Base-by-base conservation (phyloP, 2,797 vertebrate species). In the Numenius phaeopus region DNA sequence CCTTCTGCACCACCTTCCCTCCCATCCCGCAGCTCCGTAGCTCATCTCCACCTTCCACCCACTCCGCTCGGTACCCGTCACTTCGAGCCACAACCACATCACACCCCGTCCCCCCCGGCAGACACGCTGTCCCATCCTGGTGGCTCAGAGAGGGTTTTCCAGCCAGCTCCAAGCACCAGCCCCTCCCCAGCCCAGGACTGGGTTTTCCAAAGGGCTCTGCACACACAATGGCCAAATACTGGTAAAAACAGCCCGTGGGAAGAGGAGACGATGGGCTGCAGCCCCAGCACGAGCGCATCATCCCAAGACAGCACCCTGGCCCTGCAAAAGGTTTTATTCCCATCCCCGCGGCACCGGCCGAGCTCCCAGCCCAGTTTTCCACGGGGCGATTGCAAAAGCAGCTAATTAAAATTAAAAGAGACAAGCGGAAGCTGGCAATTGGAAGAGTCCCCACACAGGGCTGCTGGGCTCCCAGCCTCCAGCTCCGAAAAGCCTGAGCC, bases 371-470 rank as follows among this genome's bases (percentile, higher is more conserved):
- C 58, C 50, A 5, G 21, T 59, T 42, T 81, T 76, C 78, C 62
- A 50, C 4, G 1, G 49, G 58, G 46, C 10, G 2, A 47, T 4
- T 59, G 59, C 67, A 89, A 62, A 95, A 89, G 26, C 69, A 83
- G 83, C 69, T 96, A 92, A 96, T 97, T 91, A 96, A 95, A 94
- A 91, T 64, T 19, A 90, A 66, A 83, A 59, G 75, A 75, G 90
- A 93, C 58, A 50, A 39, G 46, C 46, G 44, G 72, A 86, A 91
- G 86, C 54, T 70, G 91, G 62, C 85, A 71, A 50, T 5, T 67
- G 88, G 83, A 90, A 62, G 49, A 82, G 30, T n/a, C 87, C 83
- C 34, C 21, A 4, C 57, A 10, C 23, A 27, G 5, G 37, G 27
- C 89, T 84, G 85, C 79, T 57, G 87, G 40, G 62, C 78, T 91